A percentile compares a stretch with the other conserved stretches of the same genome.
phyloP scores from a whole-genome alignment of 2,797 vertebrate genomes.

The Lepidocolaptes lacrymiger region DNA sequence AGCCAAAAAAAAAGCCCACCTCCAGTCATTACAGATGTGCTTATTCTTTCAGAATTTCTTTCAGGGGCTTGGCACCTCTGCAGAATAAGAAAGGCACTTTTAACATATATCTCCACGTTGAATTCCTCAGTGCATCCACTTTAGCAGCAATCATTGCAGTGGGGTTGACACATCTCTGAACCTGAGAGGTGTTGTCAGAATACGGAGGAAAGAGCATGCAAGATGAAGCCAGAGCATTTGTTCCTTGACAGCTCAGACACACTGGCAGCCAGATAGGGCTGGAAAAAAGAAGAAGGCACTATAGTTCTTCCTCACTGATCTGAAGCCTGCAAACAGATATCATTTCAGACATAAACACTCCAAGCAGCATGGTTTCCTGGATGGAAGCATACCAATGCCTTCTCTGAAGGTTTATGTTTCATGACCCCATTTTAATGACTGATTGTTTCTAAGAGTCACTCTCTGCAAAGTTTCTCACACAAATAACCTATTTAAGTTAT shows the following conservation, averaged over 20 bases:
- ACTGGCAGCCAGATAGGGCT: neutral
- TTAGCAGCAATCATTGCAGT: conserved; percentile 25
- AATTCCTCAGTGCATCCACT: neutral
- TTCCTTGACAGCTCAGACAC: conserved; percentile 14
- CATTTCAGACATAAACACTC: conserved; percentile 37
- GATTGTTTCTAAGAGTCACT: neutral
- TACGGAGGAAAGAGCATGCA: neutral
- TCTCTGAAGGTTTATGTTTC: conserved; percentile 10
- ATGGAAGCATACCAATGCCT: neutral
- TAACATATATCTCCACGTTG: neutral
- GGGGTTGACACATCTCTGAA: neutral
- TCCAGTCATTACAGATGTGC: neutral
- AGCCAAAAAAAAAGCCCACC: neutral
- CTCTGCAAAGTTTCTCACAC: neutral
- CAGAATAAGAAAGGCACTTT: neutral
- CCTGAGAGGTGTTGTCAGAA: neutral
- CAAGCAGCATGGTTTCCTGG: neutral
- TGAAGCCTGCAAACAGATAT: conserved; percentile 3
- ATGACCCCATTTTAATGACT: neutral
- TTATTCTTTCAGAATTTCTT: neutral
- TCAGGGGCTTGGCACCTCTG: neutral
- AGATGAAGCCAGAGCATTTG: conserved; percentile 37
- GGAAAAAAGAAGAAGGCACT: neutral
- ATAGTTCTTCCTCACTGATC: conserved; percentile 26
- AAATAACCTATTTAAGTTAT: neutral